Conservation (phyloP, 2,888 invertebrate species). For the Ecdyonurus torrentis region DNA sequence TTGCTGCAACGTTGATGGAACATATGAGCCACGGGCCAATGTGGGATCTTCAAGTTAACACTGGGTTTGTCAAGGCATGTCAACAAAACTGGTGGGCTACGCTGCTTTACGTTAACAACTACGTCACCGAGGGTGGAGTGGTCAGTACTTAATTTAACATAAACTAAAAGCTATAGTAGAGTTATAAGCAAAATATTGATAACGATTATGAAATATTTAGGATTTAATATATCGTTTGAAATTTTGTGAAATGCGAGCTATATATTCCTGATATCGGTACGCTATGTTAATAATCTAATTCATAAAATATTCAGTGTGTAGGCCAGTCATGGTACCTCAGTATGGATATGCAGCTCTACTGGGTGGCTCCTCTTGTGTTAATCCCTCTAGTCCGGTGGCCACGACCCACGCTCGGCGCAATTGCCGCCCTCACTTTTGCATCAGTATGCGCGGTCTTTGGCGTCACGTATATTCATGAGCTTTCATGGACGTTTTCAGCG, state of each 20-base stretch:
- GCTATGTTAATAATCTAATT: no score
- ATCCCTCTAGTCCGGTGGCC: not conserved
- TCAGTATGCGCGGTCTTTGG: not conserved
- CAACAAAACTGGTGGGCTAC: not conserved
- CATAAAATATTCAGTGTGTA: not conserved
- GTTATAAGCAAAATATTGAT: no score
- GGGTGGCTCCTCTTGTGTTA: not conserved
- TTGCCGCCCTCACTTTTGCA: not conserved
- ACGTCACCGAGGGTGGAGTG: not conserved
- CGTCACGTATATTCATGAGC: not conserved
- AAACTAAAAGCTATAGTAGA: no score
- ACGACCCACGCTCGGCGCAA: not conserved
- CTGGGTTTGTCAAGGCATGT: not conserved
- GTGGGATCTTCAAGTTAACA: not conserved
- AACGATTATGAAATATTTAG: no score
- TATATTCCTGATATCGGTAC: no score
- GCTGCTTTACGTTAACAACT: not conserved
- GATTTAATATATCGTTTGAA: no score
- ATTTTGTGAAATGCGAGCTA: no score
- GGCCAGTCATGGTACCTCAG: not conserved
- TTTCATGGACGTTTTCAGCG: not conserved
- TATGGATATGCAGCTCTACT: not conserved
- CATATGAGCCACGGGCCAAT: not conserved
- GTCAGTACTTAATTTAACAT: no score
- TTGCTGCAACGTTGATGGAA: not conserved